Conservation (phyloP, 2,888 invertebrate species). For the Isoperla grammatica region DNA sequence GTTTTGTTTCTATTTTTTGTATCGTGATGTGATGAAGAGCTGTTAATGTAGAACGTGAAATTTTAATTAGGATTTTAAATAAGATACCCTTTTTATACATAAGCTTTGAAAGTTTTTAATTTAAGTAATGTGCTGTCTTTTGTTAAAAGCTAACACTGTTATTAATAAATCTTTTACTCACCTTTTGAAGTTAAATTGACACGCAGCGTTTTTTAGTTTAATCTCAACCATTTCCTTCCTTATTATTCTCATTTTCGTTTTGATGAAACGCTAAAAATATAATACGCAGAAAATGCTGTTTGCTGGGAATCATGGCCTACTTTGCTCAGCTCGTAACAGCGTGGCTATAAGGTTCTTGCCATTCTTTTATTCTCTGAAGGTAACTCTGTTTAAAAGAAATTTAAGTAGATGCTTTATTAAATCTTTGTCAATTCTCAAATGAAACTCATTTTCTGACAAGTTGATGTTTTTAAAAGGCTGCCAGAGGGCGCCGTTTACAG, state of each 20-base stretch:
- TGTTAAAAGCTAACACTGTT: conserved; percentile 19
- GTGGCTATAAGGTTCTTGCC: conserved; percentile 15
- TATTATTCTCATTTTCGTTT: conserved; percentile 24
- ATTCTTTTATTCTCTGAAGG: conserved; percentile 12
- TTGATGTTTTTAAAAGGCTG: conserved; percentile 33
- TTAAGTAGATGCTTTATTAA: conserved; percentile 30
- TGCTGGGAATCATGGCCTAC: conserved; percentile 22
- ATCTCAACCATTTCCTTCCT: conserved; percentile 25
- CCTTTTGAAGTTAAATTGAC: not conserved
- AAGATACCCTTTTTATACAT: too few species aligned
- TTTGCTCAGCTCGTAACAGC: conserved; percentile 19
- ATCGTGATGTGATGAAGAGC: too few species aligned
- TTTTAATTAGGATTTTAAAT: too few species aligned
- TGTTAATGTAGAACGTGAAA: too few species aligned
- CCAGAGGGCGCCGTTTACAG: conserved; percentile 29
- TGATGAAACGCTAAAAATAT: conserved; percentile 29
- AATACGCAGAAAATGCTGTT: conserved; percentile 29
- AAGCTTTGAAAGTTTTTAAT: conserved; percentile 20
- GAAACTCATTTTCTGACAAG: conserved; percentile 33
- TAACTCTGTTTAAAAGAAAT: conserved; percentile 24
- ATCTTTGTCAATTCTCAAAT: conserved; percentile 34
- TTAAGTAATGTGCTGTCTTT: conserved; percentile 12
- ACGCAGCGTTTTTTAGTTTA: conserved; percentile 23
- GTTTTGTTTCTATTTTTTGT: too few species aligned
- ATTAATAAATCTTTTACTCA: conserved; percentile 27